phyloP scores from a whole-genome alignment of 2,888 invertebrate species.

The Epinotia bilunana region DNA sequence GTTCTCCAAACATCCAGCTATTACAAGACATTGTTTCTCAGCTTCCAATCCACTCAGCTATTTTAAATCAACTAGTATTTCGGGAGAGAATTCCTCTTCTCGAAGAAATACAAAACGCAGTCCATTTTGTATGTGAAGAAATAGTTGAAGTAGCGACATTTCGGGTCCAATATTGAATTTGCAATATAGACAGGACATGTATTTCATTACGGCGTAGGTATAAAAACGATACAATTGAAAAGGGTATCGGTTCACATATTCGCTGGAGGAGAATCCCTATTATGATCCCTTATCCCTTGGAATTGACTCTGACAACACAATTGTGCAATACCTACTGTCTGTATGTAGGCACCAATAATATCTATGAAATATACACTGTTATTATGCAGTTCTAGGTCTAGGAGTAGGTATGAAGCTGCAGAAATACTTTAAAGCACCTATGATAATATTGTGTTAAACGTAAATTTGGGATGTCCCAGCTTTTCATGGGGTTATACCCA shows the following conservation, averaged over 20 bases:
- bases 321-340: constrained; percentile 73
- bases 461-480: too few species aligned
- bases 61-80: constrained; percentile 34
- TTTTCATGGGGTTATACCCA: too few species aligned
- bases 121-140: constrained; percentile 27
- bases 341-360: constrained; percentile 42
- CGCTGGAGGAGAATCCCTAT: constrained; percentile 80
- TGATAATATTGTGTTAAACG: too few species aligned
- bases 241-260: constrained; percentile 81
- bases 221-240: constrained; percentile 84
- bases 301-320: constrained; percentile 72
- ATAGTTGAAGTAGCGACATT: constrained; percentile 49
- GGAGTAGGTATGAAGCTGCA: background rate
- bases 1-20: constrained; percentile 8
- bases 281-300: constrained; percentile 79
- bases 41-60: constrained; percentile 36
- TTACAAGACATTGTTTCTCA: constrained; percentile 28
- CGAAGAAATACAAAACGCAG: constrained; percentile 17
- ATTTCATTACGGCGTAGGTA: constrained; percentile 82
- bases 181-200: constrained; percentile 77
- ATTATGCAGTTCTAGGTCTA: background rate
- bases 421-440: too few species aligned
- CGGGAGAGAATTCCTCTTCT: constrained; percentile 10
- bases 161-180: constrained; percentile 73
- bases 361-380: background rate